phyloP scores from a whole-genome alignment of 2,797 vertebrate species.

The Mus minutoides region DNA sequence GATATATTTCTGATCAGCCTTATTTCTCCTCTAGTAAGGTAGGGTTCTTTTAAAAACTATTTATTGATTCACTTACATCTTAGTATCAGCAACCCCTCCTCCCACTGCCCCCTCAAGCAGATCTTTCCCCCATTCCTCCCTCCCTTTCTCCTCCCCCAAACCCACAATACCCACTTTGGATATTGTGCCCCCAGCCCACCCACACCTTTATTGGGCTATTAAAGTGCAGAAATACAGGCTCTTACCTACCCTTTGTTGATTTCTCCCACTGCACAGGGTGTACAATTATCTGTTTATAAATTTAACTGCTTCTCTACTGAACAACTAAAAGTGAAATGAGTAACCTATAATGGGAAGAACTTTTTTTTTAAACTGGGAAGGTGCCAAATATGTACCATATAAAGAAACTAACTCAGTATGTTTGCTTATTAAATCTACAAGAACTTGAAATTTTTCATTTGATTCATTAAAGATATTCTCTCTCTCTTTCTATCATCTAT shows the following conservation, averaged over 20 bases:
- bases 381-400: not conserved
- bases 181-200: too few relatives aligned
- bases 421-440: slow-evolving; percentile 14
- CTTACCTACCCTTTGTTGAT: not conserved
- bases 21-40: not conserved
- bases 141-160: too few relatives aligned
- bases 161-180: too few relatives aligned
- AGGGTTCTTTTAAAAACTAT: not conserved
- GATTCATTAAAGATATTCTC: not conserved
- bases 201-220: not conserved
- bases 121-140: too few relatives aligned
- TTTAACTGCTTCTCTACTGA: slow-evolving; percentile 1
- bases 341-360: slow-evolving; percentile 3
- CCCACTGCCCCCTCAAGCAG: too few relatives aligned
- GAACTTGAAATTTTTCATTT: not conserved
- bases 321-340: slow-evolving; percentile 30
- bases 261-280: not conserved
- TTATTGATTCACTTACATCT: too few relatives aligned
- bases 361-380: not conserved
- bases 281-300: slow-evolving; percentile 6
- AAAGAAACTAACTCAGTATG: not conserved
- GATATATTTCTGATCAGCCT: not conserved
- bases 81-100: too few relatives aligned
- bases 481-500: too few relatives aligned
- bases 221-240: not conserved